A percentile compares a stretch with the other conserved stretches of the same genome.
These are phyloP conservation scores for Enteromius trimaculatus DNA, from an alignment of 2,797 vertebrate genomes.

Conservation along the genomic window DNA sequence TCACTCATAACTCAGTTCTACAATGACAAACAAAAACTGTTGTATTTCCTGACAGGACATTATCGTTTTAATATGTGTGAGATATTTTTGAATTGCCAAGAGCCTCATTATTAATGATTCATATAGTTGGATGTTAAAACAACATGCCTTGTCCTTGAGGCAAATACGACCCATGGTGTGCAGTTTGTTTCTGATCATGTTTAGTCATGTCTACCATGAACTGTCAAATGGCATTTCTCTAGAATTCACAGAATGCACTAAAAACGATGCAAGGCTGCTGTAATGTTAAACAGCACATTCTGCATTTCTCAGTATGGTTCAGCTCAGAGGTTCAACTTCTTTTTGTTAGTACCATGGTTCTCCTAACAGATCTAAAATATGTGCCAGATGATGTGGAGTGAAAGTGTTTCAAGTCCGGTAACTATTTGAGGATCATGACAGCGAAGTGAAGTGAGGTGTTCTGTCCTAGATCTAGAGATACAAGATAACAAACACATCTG, in stretches of 20 bases:
- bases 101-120: not conserved
- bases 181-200: constrained; percentile 31
- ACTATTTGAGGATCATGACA: constrained; percentile 23
- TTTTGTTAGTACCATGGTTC: not conserved
- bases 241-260: not conserved
- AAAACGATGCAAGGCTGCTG: not conserved
- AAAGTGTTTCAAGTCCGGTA: constrained; percentile 16
- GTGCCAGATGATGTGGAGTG: constrained; percentile 15
- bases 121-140: constrained; percentile 5
- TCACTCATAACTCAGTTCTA: not conserved
- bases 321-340: not conserved
- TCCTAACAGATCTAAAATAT: not conserved
- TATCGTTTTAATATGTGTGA: not conserved
- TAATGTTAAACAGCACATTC: not conserved
- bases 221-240: not conserved
- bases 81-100: not conserved
- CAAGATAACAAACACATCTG: not conserved
- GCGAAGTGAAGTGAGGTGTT: constrained; percentile 17
- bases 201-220: constrained; percentile 21
- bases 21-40: not conserved
- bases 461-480: constrained; percentile 4
- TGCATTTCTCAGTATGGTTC: not conserved
- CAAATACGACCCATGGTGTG: not conserved
- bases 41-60: constrained; percentile 8
- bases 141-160: constrained; percentile 5